Evolutionary conservation across 1,140 invertebrate species (phyloP).

Genomic region (Acyrthosiphon pisum): DNA sequence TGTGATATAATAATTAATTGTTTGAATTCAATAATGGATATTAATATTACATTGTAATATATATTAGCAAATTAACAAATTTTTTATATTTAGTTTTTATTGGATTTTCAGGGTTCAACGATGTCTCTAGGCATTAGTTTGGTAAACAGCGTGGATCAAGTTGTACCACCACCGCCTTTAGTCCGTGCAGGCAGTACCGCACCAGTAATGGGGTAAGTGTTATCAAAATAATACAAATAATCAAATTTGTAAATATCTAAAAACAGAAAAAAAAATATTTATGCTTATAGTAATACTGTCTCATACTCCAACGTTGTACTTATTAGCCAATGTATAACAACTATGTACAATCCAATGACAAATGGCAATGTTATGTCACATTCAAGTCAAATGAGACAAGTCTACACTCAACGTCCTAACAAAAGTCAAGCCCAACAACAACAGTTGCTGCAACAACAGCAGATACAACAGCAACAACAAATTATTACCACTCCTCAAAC

Average conservation of each 20-base stretch:
- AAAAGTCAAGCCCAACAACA: background rate
- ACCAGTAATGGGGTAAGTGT: background rate
- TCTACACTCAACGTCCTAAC: background rate
- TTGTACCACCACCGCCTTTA: slow-evolving; percentile 15
- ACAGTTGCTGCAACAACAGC: background rate
- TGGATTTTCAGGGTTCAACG: background rate
- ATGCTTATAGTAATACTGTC: background rate
- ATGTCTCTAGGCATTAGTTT: background rate
- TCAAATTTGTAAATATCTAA: background rate
- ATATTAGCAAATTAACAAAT: background rate
- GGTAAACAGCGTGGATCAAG: background rate
- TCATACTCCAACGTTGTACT: background rate
- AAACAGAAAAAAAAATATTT: background rate
- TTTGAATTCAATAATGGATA: background rate
- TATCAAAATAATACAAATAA: background rate
- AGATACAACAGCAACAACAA: background rate
- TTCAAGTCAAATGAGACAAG: background rate
- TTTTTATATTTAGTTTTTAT: background rate
- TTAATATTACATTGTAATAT: background rate
- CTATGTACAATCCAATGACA: slow-evolving; percentile 13
- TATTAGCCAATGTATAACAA: slow-evolving; percentile 29
- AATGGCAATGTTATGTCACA: slow-evolving; percentile 11
- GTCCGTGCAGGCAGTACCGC: background rate
- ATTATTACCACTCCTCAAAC: background rate
- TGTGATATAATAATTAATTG: background rate